phyloP scores from a whole-genome alignment of 2,113 vertebrate genomes.

The Cheilinus undulatus region DNA sequence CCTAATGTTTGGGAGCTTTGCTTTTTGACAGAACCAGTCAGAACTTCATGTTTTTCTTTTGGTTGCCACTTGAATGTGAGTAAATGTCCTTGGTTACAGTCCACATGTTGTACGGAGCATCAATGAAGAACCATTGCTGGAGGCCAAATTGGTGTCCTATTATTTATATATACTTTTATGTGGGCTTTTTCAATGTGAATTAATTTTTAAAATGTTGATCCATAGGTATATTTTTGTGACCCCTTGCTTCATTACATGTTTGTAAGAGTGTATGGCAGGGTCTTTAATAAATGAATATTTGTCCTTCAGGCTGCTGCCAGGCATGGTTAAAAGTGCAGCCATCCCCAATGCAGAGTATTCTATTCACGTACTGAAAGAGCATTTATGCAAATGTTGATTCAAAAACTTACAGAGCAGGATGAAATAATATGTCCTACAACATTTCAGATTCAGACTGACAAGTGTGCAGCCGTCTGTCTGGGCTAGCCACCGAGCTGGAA shows the following conservation, averaged over 20 bases:
- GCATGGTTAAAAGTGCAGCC: constrained; percentile 13
- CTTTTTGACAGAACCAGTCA: no score
- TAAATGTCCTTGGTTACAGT: no score
- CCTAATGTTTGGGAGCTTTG: no score
- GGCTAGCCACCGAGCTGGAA: constrained; percentile 21
- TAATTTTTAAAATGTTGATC: no score
- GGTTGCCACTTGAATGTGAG: no score
- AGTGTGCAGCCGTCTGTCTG: constrained; percentile 15
- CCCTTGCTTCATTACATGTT: not conserved
- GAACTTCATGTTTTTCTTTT: no score
- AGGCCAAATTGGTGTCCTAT: no score
- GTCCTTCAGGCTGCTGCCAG: not conserved
- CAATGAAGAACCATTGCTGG: no score
- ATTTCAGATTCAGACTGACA: constrained; percentile 10
- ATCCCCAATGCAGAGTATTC: constrained; percentile 24
- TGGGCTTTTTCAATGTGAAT: not conserved
- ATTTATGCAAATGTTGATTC: constrained; percentile 34
- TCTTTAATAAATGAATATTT: constrained; percentile 7
- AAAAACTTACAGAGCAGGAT: constrained; percentile 1
- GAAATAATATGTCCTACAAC: constrained; percentile 8
- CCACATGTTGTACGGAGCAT: no score
- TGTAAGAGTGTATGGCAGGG: not conserved
- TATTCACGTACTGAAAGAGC: constrained; percentile 10
- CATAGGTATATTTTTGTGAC: not conserved
- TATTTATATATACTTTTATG: not conserved